Evolutionary conservation across 2,113 vertebrate genomes (phyloP), one percentile per base, ranked within the genome.

Genomic region (Periophthalmodon schlosseri): DNA sequence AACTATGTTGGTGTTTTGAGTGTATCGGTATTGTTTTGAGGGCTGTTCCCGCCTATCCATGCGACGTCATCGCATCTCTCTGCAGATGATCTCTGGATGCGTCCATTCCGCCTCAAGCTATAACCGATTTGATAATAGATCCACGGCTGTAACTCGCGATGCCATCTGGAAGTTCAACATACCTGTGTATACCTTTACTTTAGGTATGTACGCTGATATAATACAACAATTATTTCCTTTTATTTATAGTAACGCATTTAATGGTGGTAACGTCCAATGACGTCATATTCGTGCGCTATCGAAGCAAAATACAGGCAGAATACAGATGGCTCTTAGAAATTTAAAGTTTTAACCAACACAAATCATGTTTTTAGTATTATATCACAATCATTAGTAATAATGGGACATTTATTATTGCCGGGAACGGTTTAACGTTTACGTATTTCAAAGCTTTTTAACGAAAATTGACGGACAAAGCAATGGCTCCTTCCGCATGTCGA

Each of bases 401-500:
- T 67, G 0, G 10, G 5, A 18, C 18, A 47, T 70, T 8, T n/a
- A n/a, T 33, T 23, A 28, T 23, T 28, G 1, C 13, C 14, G 34
- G 18, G 18, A 44, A 44, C 63, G 34, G 0, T 44, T 65, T 39
- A n/a, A 39, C 39, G 5, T 68, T 7, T 12, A 12, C n/a, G 15
- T 9, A 34, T 5, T 18, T 63, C 14, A 34, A 21, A 34, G 33
- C 18, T 33, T 23, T 39, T 23, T 58, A 58, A 1, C 69, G 66
- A 73, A 24, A 34, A 46, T 34, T 0, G 14, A 56, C 16, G 61
- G 13, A 11, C 10, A 28, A 9, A 4, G 78, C 18, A 70, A 96
- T 97, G 96, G 95, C 93, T 85, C 91, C 95, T 75, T 92, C 96
- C 73, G 91, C 94, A 75, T 98, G 97, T 87, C 91, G 90, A 81